Percentiles rank a stretch among this genome's conserved stretches.
Conservation (phyloP, 2,888 invertebrate genomes). For the Hydrotaea diabolus region DNA sequence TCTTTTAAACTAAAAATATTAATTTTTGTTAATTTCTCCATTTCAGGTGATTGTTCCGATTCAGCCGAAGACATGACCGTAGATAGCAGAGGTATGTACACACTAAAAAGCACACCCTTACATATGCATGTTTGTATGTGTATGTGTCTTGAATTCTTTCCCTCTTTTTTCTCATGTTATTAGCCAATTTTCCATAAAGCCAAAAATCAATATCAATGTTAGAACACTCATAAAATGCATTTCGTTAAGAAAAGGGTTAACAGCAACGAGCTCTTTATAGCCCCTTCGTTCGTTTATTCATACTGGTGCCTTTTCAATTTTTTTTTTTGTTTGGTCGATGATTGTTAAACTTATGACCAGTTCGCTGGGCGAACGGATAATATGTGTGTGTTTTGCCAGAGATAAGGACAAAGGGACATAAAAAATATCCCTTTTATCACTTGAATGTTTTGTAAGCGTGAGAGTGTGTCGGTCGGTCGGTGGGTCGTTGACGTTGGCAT, state of each 20-base stretch:
- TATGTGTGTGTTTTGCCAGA: slow-evolving; percentile 25
- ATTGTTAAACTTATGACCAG: slow-evolving; percentile 47
- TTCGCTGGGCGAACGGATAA: neutral
- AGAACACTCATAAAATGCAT: slow-evolving; percentile 32
- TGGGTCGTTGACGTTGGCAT: neutral
- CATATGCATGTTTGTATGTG: neutral
- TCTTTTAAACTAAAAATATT: neutral
- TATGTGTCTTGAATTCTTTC: neutral
- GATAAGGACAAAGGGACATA: slow-evolving; percentile 35
- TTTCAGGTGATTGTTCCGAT: slow-evolving; percentile 81
- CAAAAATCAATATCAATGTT: slow-evolving; percentile 32
- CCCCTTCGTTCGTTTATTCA: neutral
- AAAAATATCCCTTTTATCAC: slow-evolving; percentile 49
- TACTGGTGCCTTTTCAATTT: neutral
- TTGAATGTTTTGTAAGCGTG: slow-evolving; percentile 32
- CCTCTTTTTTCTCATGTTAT: neutral
- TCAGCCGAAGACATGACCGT: slow-evolving; percentile 80
- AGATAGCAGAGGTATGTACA: slow-evolving; percentile 79
- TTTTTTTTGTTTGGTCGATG: neutral
- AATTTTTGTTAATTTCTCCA: slow-evolving; percentile 31
- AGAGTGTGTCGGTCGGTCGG: slow-evolving; percentile 5
- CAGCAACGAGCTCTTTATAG: neutral
- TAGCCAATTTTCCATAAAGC: slow-evolving; percentile 34
- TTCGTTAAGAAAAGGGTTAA: slow-evolving; percentile 14
- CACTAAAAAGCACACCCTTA: neutral